Base-by-base conservation (phyloP, 1,140 invertebrate species). In the Copidosoma floridanum region DNA sequence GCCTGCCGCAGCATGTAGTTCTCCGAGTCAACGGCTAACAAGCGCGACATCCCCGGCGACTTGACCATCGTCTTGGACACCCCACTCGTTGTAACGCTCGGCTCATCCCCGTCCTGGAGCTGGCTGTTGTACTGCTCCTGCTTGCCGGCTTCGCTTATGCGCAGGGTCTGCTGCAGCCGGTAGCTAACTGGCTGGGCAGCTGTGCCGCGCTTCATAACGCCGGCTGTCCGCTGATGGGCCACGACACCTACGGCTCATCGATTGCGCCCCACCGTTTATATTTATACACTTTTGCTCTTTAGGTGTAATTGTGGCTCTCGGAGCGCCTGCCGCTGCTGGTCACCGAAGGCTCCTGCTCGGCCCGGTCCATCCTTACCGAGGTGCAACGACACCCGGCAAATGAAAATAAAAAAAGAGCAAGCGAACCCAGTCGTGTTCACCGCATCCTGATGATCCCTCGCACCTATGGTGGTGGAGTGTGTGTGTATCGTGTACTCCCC, bases 1-100 rank as follows among this genome's bases (percentile, higher is more conserved):
- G 29, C 11, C 56, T 76, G 76, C 12, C 83, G 76, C 11, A 85
- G 76, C 85, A 86, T 86, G 71, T 86, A 86, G 73, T 86, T 86
- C 65, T 86, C 83, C 44, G 83, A 77, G 71, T 86, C 85, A 43
- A 85, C 81, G 64, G 79, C 78, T 55, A 82, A 53, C 27, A 81
- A 67, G 32, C 76, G 71, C 38, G 76, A 73, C 71, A 75, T 77
- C 37, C 68, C 70, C 57, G 74, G 71, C 26, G 74, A 73, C 55
- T 74, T 76, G 10, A 65, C 51, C 32, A 76, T n/a, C n/a, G n/a
- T n/a, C n/a, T n/a, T n/a, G n/a, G n/a, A n/a, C n/a, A n/a, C n/a
- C n/a, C n/a, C n/a, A n/a, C n/a, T n/a, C n/a, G n/a, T n/a, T n/a
- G n/a, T n/a, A n/a, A n/a, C 37, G 55, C 59, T 58, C 38, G 44